Evolutionary conservation across 1,140 invertebrate genomes (phyloP).

Genomic region (Bicyclus anynana): DNA sequence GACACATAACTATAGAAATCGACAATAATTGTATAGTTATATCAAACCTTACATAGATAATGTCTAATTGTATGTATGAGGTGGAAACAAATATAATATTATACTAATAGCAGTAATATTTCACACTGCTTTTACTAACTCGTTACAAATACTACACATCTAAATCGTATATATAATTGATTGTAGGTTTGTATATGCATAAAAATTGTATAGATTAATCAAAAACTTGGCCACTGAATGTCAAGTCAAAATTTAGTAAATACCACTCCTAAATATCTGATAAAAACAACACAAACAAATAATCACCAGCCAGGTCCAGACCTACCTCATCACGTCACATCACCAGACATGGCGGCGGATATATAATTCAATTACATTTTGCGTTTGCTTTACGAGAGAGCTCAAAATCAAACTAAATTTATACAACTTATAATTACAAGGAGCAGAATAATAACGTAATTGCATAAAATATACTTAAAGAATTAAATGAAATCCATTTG

Average conservation of each 20-base stretch:
- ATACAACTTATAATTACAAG: slow-evolving; percentile 59
- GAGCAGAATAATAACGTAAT: slow-evolving; percentile 39
- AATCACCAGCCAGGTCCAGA: slow-evolving; percentile 27
- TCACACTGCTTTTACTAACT: slow-evolving; percentile 45
- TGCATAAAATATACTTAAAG: slow-evolving; percentile 44
- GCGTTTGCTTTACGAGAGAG: slow-evolving; percentile 55
- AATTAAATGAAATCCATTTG: slow-evolving; percentile 51
- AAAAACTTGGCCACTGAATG: slow-evolving; percentile 68
- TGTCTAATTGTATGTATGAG: slow-evolving; percentile 53
- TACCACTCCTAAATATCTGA: slow-evolving; percentile 8
- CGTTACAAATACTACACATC: slow-evolving; percentile 66
- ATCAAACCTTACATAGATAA: slow-evolving; percentile 61
- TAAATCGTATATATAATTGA: slow-evolving; percentile 64
- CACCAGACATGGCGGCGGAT: slow-evolving; percentile 40
- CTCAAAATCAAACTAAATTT: slow-evolving; percentile 57
- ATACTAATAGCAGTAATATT: slow-evolving; percentile 36
- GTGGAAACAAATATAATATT: slow-evolving; percentile 42
- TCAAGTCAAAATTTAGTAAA: slow-evolving; percentile 39
- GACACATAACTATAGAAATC: slow-evolving; percentile 54
- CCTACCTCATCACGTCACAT: slow-evolving; percentile 34
- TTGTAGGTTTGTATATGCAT: slow-evolving; percentile 67
- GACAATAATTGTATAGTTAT: slow-evolving; percentile 62
- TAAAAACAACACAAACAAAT: slow-evolving; percentile 14
- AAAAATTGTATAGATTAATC: slow-evolving; percentile 69
- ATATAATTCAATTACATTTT: slow-evolving; percentile 28